Percentiles rank a stretch among this genome's conserved stretches.
Conservation (phyloP, 2,113 vertebrate species). For the Leucopternis melanops region DNA sequence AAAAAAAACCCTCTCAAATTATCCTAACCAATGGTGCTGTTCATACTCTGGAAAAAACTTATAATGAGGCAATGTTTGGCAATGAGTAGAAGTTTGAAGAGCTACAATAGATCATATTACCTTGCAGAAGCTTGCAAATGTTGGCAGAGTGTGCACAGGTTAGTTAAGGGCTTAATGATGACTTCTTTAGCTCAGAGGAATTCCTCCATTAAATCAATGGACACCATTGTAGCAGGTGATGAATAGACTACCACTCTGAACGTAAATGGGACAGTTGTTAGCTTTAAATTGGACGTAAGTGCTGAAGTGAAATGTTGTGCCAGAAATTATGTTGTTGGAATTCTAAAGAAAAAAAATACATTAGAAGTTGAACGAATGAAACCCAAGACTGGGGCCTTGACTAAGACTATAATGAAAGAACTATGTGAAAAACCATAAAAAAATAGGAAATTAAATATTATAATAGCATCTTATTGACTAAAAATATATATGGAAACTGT, state of each 20-base stretch:
- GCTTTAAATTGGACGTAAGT: background rate
- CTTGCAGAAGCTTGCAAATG: background rate
- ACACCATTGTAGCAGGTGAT: background rate
- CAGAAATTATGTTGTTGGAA: background rate
- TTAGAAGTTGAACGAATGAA: background rate
- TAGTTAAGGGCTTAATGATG: background rate
- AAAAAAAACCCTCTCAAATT: background rate
- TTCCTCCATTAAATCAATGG: background rate
- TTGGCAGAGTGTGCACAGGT: too few relatives aligned
- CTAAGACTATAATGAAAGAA: background rate
- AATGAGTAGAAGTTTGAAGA: background rate
- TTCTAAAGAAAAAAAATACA: background rate
- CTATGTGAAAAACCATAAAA: background rate
- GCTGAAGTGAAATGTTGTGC: background rate
- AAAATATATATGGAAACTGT: background rate
- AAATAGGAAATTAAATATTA: background rate
- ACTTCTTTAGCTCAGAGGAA: background rate
- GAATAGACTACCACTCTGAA: background rate
- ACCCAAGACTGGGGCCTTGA: background rate
- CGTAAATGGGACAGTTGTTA: background rate
- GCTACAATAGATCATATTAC: background rate
- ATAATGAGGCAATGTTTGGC: background rate
- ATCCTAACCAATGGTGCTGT: background rate
- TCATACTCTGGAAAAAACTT: background rate
- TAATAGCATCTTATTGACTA: background rate